Percentiles rank a stretch among this genome's conserved stretches.
Evolutionary conservation across 2,888 invertebrate species (phyloP).

Genomic region (Metopia argyrocephala): DNA sequence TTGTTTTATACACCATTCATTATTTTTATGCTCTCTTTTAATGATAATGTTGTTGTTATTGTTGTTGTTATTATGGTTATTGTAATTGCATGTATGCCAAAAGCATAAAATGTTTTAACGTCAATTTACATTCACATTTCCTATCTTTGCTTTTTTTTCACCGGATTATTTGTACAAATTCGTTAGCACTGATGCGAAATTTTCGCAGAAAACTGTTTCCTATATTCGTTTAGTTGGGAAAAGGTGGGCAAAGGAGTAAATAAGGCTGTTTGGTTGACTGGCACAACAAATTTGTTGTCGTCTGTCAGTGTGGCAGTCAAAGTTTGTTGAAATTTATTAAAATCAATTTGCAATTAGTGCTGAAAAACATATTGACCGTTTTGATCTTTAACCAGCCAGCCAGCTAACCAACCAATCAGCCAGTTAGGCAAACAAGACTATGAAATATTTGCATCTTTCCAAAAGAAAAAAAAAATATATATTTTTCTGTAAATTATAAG

Average conservation of each 20-base stretch:
- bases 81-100: constrained; percentile 21
- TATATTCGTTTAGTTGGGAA: background rate
- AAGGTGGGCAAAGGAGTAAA: background rate
- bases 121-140: constrained; percentile 49
- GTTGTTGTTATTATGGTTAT: background rate
- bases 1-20: background rate
- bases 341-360: constrained; percentile 74
- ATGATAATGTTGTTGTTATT: background rate
- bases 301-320: constrained; percentile 64
- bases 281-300: constrained; percentile 55
- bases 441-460: constrained; percentile 40
- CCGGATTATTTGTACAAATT: constrained; percentile 23
- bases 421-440: constrained; percentile 20
- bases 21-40: background rate
- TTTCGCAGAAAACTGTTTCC: constrained; percentile 30
- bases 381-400: constrained; percentile 27
- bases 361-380: constrained; percentile 57
- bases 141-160: no score
- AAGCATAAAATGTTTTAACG: constrained; percentile 33
- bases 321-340: constrained; percentile 67
- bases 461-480: background rate
- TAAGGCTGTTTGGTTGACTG: background rate
- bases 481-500: constrained; percentile 68
- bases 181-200: background rate
- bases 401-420: background rate